A percentile compares a stretch with the other conserved stretches of the same genome.
phyloP scores from a whole-genome alignment of 1,140 invertebrate genomes.

The Hylyphantes graminicola region DNA sequence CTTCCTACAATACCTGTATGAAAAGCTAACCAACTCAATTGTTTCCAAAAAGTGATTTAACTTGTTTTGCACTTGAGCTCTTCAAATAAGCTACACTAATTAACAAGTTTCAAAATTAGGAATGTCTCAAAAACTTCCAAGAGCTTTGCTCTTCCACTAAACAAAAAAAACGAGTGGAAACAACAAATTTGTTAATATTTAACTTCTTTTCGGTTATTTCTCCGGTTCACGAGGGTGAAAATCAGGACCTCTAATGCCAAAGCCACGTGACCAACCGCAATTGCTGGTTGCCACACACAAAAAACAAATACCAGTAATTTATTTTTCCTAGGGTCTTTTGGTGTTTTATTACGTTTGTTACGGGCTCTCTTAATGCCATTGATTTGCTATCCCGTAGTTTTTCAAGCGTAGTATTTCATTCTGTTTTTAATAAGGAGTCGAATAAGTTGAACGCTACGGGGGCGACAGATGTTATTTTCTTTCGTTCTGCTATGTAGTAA shows the following conservation, averaged over 20 bases:
- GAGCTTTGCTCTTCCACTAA: no score
- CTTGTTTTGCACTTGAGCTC: no score
- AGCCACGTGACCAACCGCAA: conserved; percentile 34
- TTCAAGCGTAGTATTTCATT: conserved; percentile 25
- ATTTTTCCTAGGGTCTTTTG: conserved; percentile 11
- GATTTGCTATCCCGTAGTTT: conserved; percentile 15
- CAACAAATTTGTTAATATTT: no score
- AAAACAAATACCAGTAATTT: conserved; percentile 28
- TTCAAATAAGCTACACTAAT: no score
- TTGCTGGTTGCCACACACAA: conserved; percentile 12
- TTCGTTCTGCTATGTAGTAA: no score
- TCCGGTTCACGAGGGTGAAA: conserved; percentile 13
- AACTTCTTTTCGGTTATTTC: background rate
- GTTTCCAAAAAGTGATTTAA: no score
- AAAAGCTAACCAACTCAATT: no score
- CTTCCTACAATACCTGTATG: no score
- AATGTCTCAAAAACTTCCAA: no score
- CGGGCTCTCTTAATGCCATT: conserved; percentile 37
- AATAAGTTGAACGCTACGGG: background rate
- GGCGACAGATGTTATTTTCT: conserved; percentile 7
- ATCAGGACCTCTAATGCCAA: conserved; percentile 33
- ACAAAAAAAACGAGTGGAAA: no score
- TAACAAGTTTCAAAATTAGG: no score
- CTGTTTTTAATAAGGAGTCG: conserved; percentile 16
- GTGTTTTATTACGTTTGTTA: conserved; percentile 44